Percentiles rank a stretch among this genome's conserved stretches.
These are phyloP conservation scores for Pitangus sulphuratus DNA, from an alignment of 2,797 vertebrate genomes.

Conservation along the genomic window DNA sequence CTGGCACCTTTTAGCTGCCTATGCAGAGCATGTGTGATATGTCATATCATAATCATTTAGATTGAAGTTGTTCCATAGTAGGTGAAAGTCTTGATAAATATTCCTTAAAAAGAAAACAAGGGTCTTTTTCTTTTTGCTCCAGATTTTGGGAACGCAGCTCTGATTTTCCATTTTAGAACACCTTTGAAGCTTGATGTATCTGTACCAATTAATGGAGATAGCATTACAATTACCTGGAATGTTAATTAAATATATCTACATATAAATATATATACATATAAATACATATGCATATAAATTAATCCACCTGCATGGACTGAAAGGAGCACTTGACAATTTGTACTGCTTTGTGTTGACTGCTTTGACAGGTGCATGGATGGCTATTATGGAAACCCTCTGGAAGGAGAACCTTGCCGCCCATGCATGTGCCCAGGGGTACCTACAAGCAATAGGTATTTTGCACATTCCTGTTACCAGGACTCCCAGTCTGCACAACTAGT, in stretches of 20 bases:
- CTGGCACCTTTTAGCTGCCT: neutral
- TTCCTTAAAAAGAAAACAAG: neutral
- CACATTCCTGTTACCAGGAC: constrained; percentile 81
- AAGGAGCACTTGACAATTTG: neutral
- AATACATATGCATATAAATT: neutral
- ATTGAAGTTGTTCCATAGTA: neutral
- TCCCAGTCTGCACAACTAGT: constrained; percentile 69
- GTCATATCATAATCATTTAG: neutral
- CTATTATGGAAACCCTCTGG: constrained; percentile 82
- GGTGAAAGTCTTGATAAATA: neutral
- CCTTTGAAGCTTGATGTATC: neutral
- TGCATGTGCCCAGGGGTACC: constrained; percentile 84
- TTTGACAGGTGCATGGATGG: constrained; percentile 83
- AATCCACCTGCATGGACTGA: neutral
- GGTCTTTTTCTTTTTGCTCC: neutral
- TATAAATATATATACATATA: neutral
- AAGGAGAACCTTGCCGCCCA: constrained; percentile 77
- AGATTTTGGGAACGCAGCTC: neutral
- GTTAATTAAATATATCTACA: neutral
- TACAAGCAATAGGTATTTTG: constrained; percentile 83
- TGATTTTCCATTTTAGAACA: constrained; percentile 4
- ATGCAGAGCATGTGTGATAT: neutral
- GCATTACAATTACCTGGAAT: neutral
- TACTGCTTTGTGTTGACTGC: neutral
- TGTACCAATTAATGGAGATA: neutral